Conservation (phyloP, 2,888 invertebrate genomes). For the Alloplasta piceator region DNA sequence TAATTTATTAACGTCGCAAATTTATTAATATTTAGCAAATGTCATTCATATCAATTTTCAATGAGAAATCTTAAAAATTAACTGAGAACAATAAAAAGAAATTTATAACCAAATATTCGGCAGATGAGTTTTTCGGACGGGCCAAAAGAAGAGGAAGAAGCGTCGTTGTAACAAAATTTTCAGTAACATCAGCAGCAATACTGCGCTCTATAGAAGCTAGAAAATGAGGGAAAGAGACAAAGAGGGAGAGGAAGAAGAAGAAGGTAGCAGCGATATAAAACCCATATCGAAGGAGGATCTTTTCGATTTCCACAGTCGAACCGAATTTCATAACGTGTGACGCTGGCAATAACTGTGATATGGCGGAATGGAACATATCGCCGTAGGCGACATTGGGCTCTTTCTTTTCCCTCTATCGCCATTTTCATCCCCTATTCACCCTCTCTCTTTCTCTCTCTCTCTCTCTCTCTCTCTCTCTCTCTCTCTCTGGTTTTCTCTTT, state of each 20-base stretch:
- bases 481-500: constrained; percentile 46
- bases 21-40: no score
- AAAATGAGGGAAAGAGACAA: constrained; percentile 10
- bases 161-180: constrained; percentile 58
- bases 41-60: no score
- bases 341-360: constrained; percentile 68
- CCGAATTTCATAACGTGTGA: constrained; percentile 72
- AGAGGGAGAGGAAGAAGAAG: neutral
- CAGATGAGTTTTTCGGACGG: neutral
- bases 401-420: no score
- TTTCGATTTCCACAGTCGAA: constrained; percentile 64
- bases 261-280: constrained; percentile 49
- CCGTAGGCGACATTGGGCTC: constrained; percentile 49
- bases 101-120: constrained; percentile 57
- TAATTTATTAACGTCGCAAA: no score
- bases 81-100: no score
- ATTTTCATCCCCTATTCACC: neutral
- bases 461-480: neutral
- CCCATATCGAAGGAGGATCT: constrained; percentile 55
- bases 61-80: no score
- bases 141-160: constrained; percentile 11
- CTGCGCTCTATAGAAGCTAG: constrained; percentile 19
- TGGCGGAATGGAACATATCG: constrained; percentile 62
- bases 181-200: constrained; percentile 55
- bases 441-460: constrained; percentile 39